These are phyloP conservation scores for Pentalonia nigronervosa DNA, from an alignment of 1,140 invertebrate species.

Conservation along the genomic window DNA sequence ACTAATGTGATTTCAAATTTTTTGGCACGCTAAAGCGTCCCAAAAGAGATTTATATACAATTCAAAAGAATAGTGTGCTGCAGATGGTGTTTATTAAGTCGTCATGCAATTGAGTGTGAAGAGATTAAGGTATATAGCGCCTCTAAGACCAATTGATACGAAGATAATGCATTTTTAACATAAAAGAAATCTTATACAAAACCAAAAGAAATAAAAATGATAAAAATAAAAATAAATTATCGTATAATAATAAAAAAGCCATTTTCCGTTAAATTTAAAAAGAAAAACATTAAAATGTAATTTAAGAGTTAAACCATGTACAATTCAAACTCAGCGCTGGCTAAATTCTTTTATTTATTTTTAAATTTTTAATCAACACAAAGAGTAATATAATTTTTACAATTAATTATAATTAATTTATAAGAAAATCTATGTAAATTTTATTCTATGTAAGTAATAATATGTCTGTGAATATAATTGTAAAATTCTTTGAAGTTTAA, in stretches of 20 bases:
- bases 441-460: background rate
- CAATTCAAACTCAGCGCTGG: background rate
- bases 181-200: background rate
- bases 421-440: no score
- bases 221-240: background rate
- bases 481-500: background rate
- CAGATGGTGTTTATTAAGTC: conserved; percentile 50
- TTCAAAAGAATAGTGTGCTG: background rate
- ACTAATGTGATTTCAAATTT: conserved; percentile 37
- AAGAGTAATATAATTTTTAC: no score
- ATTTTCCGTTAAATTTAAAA: conserved; percentile 20
- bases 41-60: conserved; percentile 53
- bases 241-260: background rate
- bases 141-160: conserved; percentile 34
- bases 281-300: conserved; percentile 7
- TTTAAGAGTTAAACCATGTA: background rate
- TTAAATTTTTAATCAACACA: background rate
- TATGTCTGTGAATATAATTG: no score
- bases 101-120: background rate
- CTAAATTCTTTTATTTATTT: background rate
- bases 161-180: background rate
- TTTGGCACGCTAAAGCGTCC: conserved; percentile 32
- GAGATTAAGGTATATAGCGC: conserved; percentile 28
- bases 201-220: conserved; percentile 4
- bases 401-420: no score